These are phyloP conservation scores for Corythornis leucogaster DNA, from an alignment of 2,797 vertebrate species.

Conservation along the genomic window DNA sequence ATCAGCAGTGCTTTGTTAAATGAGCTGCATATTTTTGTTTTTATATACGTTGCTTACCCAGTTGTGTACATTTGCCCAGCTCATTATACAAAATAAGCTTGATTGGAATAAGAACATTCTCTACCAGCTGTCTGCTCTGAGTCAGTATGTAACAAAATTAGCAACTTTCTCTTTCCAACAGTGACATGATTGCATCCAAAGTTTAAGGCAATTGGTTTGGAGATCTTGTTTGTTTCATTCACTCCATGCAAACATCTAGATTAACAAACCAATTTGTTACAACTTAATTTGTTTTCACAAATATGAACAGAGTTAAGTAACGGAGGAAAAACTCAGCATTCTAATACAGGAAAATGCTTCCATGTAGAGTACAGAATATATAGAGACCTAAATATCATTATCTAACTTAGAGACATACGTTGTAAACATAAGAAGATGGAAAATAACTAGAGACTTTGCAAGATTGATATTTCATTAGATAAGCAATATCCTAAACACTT, in stretches of 20 bases:
- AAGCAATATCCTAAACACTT: background rate
- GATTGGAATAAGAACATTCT: constrained; percentile 73
- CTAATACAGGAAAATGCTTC: constrained; percentile 14
- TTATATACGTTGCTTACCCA: constrained; percentile 72
- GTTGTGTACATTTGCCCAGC: constrained; percentile 69
- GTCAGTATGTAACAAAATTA: constrained; percentile 70
- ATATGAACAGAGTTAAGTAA: constrained; percentile 55
- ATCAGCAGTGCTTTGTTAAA: constrained; percentile 57
- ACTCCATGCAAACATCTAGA: constrained; percentile 56
- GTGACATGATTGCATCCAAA: constrained; percentile 66
- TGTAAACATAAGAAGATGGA: background rate
- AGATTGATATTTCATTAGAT: background rate
- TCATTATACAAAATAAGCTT: constrained; percentile 72
- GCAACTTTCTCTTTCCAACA: constrained; percentile 68
- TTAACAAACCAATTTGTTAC: constrained; percentile 66
- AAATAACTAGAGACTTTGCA: background rate
- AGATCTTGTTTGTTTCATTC: constrained; percentile 68
- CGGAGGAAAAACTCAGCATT: constrained; percentile 9
- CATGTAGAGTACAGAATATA: background rate
- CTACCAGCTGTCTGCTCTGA: constrained; percentile 73
- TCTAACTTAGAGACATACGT: background rate
- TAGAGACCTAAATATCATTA: background rate
- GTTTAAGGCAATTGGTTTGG: constrained; percentile 68
- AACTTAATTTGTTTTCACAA: constrained; percentile 70
- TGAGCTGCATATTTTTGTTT: constrained; percentile 73